A percentile compares a stretch with the other conserved stretches of the same genome.
Evolutionary conservation across 2,888 invertebrate genomes (phyloP).

Genomic region (Erynnis tages): DNA sequence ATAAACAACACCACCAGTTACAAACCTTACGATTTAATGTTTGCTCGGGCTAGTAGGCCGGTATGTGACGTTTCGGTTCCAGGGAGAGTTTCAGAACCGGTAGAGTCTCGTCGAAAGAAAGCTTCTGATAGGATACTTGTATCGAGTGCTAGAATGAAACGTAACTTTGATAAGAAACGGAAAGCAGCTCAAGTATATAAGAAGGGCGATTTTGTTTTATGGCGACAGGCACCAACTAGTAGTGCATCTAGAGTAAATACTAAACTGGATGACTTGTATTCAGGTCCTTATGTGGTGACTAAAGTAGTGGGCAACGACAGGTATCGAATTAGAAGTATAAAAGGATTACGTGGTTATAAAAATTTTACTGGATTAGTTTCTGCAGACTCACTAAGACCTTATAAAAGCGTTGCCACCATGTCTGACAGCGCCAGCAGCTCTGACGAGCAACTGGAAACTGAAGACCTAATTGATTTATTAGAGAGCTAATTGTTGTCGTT

Average conservation of each 20-base stretch:
- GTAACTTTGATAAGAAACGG: slow-evolving; percentile 32
- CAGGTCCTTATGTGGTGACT: slow-evolving; percentile 36
- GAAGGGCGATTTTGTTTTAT: slow-evolving; percentile 34
- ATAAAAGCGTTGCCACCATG: slow-evolving; percentile 20
- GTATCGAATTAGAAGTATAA: slow-evolving; percentile 3
- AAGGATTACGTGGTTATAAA: slow-evolving; percentile 21
- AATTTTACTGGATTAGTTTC: slow-evolving; percentile 30
- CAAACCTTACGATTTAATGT: slow-evolving; percentile 37
- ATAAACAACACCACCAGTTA: slow-evolving; percentile 7
- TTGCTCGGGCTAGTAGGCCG: slow-evolving; percentile 29
- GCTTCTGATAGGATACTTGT: not conserved
- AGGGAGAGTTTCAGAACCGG: not conserved
- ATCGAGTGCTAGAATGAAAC: slow-evolving; percentile 28
- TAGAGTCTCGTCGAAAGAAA: not conserved
- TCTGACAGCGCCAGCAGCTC: slow-evolving; percentile 12
- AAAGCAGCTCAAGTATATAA: slow-evolving; percentile 28
- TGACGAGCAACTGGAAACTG: slow-evolving; percentile 58
- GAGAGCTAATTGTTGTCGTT: not conserved
- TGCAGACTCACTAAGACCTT: slow-evolving; percentile 26
- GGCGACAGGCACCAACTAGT: slow-evolving; percentile 33
- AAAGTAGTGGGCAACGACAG: slow-evolving; percentile 36
- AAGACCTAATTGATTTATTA: not conserved
- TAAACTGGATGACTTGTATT: slow-evolving; percentile 36
- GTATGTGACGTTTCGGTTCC: slow-evolving; percentile 13
- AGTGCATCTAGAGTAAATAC: slow-evolving; percentile 31